Base-by-base conservation (phyloP, 2,888 invertebrate genomes). In the Linyphia triangularis region DNA sequence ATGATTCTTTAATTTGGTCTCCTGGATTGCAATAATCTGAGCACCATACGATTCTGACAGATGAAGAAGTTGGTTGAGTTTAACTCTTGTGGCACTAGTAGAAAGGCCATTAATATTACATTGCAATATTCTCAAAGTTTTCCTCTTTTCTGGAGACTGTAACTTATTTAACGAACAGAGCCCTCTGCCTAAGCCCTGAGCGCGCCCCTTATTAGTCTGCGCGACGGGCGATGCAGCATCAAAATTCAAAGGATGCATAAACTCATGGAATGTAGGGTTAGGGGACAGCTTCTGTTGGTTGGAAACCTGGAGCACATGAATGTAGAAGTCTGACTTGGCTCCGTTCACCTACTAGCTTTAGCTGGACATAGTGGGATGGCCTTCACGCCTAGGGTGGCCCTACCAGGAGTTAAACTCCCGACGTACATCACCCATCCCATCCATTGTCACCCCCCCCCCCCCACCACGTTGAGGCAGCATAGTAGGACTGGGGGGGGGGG, bases 101-200 rank as follows among this genome's bases (percentile, higher is more conserved):
- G 6, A 13, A 10, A 79, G 28, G 1, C 65, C 33, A 16, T 79
- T 79, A 22, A 78, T 40, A 22, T 65, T 78, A 16, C 40, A 63
- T 43, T 78, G 78, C 13, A 78, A 13, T 7, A 78, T 78, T 37
- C 37, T 77, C 2, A 77, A 19, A 19, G 59, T n/a, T 3, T 28
- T n/a, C 10, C 9, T 6, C n/a, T 33, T 57, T 3, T 24, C 10
- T 67, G 67, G 79, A 51, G 43, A 67, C 51, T 51, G 79, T n/a
- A 0, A 24, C 19, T 7, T 67, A 67, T 37, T 65, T 79, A 22
- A 51, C 67, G 67, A 51, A 51, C 19, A 28, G 28, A n/a, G 67
- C 30, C 79, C 79, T 51, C 67, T 79, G 0, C 67, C 79, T 51
- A 67, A 67, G 51, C 79, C 67, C 19, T 5, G 67, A 67, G 19